Percentiles rank a stretch among this genome's conserved stretches.
These are phyloP conservation scores for Garra rufa DNA, from an alignment of 2,113 vertebrate species.

Conservation along the genomic window DNA sequence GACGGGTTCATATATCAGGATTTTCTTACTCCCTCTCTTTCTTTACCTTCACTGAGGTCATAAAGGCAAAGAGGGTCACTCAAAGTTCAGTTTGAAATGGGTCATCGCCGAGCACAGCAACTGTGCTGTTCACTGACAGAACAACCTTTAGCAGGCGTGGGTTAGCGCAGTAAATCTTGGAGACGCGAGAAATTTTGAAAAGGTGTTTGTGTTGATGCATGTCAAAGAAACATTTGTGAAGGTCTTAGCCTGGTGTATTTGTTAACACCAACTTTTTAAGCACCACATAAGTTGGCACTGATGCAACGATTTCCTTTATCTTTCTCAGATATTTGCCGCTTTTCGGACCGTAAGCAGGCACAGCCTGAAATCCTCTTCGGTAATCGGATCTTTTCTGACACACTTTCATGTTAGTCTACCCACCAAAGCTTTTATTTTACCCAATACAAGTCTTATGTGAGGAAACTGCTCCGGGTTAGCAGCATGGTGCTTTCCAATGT, in stretches of 20 bases:
- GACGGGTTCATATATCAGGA: constrained; percentile 54
- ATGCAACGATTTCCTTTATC: constrained; percentile 49
- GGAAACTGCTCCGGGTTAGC: constrained; percentile 44
- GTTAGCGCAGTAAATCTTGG: not conserved
- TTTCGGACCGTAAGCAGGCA: constrained; percentile 28
- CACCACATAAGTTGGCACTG: constrained; percentile 27
- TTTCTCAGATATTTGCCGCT: constrained; percentile 38
- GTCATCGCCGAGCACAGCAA: constrained; percentile 60
- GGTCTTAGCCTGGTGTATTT: constrained; percentile 4
- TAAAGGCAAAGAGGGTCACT: constrained; percentile 64
- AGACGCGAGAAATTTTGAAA: not conserved
- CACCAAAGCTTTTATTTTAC: constrained; percentile 35
- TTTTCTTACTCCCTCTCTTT: constrained; percentile 43
- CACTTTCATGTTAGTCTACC: constrained; percentile 53
- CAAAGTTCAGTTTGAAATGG: constrained; percentile 64
- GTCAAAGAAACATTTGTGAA: constrained; percentile 9
- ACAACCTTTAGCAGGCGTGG: constrained; percentile 3
- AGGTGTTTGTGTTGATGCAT: constrained; percentile 26
- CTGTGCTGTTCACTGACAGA: constrained; percentile 35
- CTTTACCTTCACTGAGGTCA: constrained; percentile 70
- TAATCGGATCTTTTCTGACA: constrained; percentile 42
- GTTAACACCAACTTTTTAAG: constrained; percentile 25
- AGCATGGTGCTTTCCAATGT: constrained; percentile 53
- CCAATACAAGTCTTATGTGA: constrained; percentile 42
- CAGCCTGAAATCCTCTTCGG: constrained; percentile 51